Conservation (phyloP, 2,797 vertebrate genomes). For the Morus bassanus region DNA sequence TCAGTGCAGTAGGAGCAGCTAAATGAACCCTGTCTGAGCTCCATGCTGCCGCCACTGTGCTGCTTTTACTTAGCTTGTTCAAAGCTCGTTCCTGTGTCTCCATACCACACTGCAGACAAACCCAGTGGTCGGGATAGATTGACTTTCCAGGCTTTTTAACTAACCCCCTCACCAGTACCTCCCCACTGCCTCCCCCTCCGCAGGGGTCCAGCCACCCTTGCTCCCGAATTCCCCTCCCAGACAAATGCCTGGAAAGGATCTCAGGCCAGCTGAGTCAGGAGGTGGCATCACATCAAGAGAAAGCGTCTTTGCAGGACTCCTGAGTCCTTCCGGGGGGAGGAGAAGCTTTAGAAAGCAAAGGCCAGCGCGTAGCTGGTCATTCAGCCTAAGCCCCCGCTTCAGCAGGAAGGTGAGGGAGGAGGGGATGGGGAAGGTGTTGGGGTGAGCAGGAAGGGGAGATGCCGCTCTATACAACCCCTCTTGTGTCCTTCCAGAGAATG, state of each 20-base stretch:
- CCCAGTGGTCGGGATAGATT: background rate
- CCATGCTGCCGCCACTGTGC: background rate
- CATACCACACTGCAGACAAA: background rate
- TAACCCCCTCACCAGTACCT: background rate
- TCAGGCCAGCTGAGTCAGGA: background rate
- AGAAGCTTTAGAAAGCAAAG: slow-evolving; percentile 2
- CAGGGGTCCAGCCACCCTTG: background rate
- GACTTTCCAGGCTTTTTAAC: slow-evolving; percentile 11
- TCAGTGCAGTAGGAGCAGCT: background rate
- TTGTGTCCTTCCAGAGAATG: slow-evolving; percentile 19
- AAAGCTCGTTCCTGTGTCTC: background rate
- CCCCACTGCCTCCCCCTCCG: background rate
- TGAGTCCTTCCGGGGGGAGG: background rate
- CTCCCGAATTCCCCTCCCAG: background rate
- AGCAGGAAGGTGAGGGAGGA: background rate
- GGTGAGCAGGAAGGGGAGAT: slow-evolving; percentile 14
- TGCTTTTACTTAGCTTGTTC: background rate
- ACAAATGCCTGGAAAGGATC: background rate
- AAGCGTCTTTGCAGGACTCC: background rate
- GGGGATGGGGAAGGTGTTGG: background rate
- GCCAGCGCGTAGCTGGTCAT: background rate
- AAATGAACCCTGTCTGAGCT: background rate
- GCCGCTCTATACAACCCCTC: background rate
- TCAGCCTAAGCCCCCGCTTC: background rate
- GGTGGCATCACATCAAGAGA: background rate